These are phyloP conservation scores for Schizaphis graminum DNA, from an alignment of 2,888 invertebrate genomes.

Conservation along the genomic window DNA sequence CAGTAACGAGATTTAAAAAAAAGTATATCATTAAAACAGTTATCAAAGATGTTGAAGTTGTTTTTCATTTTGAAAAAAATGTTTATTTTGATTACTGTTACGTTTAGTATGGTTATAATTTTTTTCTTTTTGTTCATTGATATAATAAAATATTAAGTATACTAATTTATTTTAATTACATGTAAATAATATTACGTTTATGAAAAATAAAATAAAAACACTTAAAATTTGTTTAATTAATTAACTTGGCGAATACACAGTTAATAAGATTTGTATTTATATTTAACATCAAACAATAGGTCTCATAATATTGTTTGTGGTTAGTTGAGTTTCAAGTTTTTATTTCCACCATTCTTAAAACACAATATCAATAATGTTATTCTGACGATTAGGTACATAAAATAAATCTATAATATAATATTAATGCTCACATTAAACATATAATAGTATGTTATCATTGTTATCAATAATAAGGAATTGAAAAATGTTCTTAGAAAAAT, in stretches of 20 bases:
- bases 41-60: neutral
- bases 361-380: neutral
- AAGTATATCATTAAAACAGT: neutral
- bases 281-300: neutral
- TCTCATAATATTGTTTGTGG: neutral
- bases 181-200: neutral
- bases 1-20: conserved; percentile 30
- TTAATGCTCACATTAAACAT: neutral
- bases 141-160: neutral
- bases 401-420: neutral
- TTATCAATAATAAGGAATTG: neutral
- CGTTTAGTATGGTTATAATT: neutral
- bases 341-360: neutral
- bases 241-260: neutral
- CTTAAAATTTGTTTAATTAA: neutral
- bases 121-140: neutral
- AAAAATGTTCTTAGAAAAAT: neutral
- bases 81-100: neutral
- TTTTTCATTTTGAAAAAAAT: neutral
- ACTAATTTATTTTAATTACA: neutral
- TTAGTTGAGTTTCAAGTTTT: neutral
- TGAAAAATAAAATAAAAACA: neutral
- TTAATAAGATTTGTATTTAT: neutral
- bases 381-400: neutral
- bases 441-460: neutral